phyloP scores from a whole-genome alignment of 2,888 invertebrate genomes.

The Eupithecia vulgata region DNA sequence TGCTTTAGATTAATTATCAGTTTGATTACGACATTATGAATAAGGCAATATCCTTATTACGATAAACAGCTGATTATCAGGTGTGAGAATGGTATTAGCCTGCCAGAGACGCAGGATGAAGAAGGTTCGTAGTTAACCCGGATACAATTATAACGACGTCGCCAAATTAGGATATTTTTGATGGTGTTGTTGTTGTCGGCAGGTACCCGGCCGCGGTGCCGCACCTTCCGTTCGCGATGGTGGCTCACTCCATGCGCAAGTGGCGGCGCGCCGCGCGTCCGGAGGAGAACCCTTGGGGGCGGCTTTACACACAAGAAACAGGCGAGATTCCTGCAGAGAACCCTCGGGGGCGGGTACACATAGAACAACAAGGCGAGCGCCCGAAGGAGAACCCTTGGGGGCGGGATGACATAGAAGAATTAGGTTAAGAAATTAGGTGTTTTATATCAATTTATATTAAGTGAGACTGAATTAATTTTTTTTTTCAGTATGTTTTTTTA shows the following conservation, averaged over 20 bases:
- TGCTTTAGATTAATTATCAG: conserved; percentile 9
- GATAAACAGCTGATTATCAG: conserved; percentile 4
- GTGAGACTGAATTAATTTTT: background rate
- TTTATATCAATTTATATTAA: background rate
- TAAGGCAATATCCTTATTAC: conserved; percentile 1
- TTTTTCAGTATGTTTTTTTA: background rate
- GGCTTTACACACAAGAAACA: too few species aligned
- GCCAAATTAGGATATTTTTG: too few species aligned
- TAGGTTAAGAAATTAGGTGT: background rate
- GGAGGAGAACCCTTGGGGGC: too few species aligned
- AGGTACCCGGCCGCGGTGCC: background rate
- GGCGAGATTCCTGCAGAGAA: too few species aligned
- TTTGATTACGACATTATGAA: background rate
- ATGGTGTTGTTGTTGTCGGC: background rate
- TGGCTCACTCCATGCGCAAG: background rate
- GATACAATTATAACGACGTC: too few species aligned
- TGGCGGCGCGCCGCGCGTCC: background rate
- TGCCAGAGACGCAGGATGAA: too few species aligned
- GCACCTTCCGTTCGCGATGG: background rate
- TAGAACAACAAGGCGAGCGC: too few species aligned
- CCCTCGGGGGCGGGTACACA: background rate
- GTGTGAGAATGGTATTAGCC: background rate
- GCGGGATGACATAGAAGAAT: background rate
- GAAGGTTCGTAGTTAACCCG: too few species aligned
- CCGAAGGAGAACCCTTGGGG: background rate